Conservation (phyloP, 2,888 invertebrate species). For the Schizaphis graminum region DNA sequence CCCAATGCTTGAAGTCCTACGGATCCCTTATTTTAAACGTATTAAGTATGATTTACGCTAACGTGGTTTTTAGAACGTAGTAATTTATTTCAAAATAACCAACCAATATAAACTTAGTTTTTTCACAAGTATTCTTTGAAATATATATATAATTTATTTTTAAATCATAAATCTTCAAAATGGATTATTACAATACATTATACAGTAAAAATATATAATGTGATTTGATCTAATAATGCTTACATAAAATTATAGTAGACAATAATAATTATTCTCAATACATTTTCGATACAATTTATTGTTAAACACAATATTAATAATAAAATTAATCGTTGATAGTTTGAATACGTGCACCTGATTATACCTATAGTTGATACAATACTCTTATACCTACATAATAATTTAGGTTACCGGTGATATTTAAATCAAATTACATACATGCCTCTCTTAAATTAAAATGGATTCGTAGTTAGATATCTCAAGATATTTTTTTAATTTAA, state of each 20-base stretch:
- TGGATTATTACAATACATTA: neutral
- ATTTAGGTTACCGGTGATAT: neutral
- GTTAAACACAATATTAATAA: neutral
- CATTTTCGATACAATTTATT: neutral
- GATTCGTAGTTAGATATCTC: neutral
- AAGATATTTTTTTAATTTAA: neutral
- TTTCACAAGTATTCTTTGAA: neutral
- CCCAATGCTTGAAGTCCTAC: neutral
- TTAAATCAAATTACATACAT: neutral
- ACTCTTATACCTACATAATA: neutral
- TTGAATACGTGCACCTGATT: neutral
- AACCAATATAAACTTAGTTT: conserved; percentile 19
- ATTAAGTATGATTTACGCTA: conserved; percentile 35
- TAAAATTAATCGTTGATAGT: neutral
- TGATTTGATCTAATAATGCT: neutral
- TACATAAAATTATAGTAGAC: neutral
- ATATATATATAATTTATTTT: neutral
- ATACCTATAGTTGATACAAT: neutral
- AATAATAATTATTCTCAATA: neutral
- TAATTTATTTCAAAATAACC: conserved; percentile 2
- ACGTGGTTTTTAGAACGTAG: conserved; percentile 9
- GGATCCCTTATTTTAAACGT: conserved; percentile 45
- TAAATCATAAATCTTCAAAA: neutral
- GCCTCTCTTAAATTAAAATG: neutral
- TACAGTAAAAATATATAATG: neutral